Evolutionary conservation across 1,140 invertebrate genomes (phyloP), one percentile per base, ranked within the genome.

Genomic region (Eupristina koningsbergeri): DNA sequence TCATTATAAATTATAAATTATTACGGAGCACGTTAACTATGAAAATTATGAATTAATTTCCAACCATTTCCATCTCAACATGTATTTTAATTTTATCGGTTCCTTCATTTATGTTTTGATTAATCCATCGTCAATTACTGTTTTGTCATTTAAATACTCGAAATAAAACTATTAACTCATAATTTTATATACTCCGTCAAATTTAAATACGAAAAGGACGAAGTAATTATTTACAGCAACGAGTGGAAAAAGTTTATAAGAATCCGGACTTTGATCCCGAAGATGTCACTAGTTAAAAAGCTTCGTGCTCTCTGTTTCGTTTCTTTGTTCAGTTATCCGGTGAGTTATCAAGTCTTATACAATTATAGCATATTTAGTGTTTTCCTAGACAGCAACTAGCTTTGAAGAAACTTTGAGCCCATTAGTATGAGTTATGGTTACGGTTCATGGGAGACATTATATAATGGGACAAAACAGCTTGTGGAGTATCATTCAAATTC

Each of bases 391-490:
- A 31, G 6, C 36, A 41, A 41, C 64, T 67, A 41, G 3, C 36
- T 71, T 22, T 41, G 36, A 67, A 39, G 39, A 71, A 71, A 71
- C 67, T 71, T 41, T 26, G 36, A 71, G 67, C 7, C 67, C 36
- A 71, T 71, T 71, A 71, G 17, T 71, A 71, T 41, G 36, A 71
- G 36, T 71, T 71, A 71, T 71, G 22, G 36, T 41, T 41, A 41
- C 19, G n/a, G 26, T 41, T 71, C 36, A 71, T n/a, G 26, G 36
- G 8, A 36, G 26, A 36, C 26, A 71, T 71, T 41, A 71, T 71
- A 0, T 71, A 71, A 34, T 13, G 1, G 3, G n/a, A 41, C 22
- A 39, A 41, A 41, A 41, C 39, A 71, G 36, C 67, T 26, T 71
- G 39, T 41, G n/a, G 36, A 39, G 7, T 41, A 71, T 71, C 22